Conservation (phyloP, 2,113 vertebrate genomes). For the Alouatta palliata region DNA sequence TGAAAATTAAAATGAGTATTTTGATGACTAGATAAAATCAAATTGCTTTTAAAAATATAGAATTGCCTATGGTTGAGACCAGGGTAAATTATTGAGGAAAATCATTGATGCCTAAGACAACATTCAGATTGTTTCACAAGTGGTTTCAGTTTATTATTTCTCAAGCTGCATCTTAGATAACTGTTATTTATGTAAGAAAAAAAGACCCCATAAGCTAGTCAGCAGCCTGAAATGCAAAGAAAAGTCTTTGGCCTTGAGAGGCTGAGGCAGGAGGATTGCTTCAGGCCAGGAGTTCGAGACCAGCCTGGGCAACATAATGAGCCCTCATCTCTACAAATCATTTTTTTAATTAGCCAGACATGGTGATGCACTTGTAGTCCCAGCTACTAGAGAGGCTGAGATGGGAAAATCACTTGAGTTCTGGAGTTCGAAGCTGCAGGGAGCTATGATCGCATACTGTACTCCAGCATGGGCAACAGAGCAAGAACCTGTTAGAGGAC, state of each 20-base stretch:
- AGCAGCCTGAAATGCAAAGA: not conserved
- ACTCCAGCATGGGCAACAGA: not conserved
- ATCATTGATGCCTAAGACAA: not conserved
- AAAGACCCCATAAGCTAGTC: too few species aligned
- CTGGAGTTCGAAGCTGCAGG: not conserved
- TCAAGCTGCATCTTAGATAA: fast-evolving
- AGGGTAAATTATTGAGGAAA: not conserved
- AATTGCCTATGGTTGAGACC: not conserved
- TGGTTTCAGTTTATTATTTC: not conserved
- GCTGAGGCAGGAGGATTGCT: not conserved
- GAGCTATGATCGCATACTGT: not conserved
- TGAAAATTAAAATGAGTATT: not conserved
- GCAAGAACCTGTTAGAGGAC: not conserved
- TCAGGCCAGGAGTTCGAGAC: not conserved
- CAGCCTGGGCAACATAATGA: not conserved
- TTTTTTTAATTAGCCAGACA: not conserved
- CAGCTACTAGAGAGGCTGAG: not conserved
- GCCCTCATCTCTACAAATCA: not conserved
- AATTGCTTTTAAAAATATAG: not conserved
- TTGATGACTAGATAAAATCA: not conserved
- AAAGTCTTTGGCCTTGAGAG: not conserved
- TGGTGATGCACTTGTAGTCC: too few species aligned
- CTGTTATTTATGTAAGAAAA: not conserved
- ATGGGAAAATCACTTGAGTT: not conserved
- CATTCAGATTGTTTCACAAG: not conserved